phyloP scores from a whole-genome alignment of 2,113 vertebrate species.

The Chlorodrepanis virens region DNA sequence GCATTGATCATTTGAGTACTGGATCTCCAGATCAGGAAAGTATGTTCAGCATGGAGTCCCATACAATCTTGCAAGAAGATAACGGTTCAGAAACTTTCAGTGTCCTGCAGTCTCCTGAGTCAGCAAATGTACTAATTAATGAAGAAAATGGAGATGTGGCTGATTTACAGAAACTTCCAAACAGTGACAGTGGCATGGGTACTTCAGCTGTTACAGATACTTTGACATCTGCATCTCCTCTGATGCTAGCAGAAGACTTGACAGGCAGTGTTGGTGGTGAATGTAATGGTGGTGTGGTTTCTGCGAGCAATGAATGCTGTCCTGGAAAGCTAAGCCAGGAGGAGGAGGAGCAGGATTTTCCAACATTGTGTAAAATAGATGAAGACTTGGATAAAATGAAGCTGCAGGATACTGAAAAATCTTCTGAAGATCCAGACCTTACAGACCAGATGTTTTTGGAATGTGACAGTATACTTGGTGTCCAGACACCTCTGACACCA shows the following conservation, averaged over 20 bases:
- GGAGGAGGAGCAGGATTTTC: conserved; percentile 6
- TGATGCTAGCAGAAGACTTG: background rate
- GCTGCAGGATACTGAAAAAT: background rate
- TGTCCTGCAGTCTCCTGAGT: conserved; percentile 59
- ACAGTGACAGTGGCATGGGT: background rate
- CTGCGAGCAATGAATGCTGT: background rate
- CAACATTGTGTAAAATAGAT: background rate
- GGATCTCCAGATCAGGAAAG: conserved; percentile 74
- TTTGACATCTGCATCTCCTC: background rate
- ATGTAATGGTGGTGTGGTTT: background rate
- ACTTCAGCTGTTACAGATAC: background rate
- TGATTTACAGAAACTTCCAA: background rate
- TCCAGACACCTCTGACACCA: background rate
- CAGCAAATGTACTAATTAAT: background rate
- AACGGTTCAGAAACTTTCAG: conserved; percentile 56
- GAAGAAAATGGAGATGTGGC: background rate
- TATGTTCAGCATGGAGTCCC: conserved; percentile 48
- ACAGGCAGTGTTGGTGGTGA: background rate
- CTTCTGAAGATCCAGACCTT: background rate
- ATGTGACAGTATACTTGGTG: background rate
- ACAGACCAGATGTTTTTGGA: background rate
- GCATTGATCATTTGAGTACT: conserved; percentile 74
- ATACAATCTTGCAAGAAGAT: conserved; percentile 37
- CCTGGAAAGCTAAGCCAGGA: background rate
- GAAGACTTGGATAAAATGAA: background rate